Percentiles rank a stretch among this genome's conserved stretches.
These are phyloP conservation scores for Clinocottus analis DNA, from an alignment of 2,113 vertebrate species.

Conservation along the genomic window DNA sequence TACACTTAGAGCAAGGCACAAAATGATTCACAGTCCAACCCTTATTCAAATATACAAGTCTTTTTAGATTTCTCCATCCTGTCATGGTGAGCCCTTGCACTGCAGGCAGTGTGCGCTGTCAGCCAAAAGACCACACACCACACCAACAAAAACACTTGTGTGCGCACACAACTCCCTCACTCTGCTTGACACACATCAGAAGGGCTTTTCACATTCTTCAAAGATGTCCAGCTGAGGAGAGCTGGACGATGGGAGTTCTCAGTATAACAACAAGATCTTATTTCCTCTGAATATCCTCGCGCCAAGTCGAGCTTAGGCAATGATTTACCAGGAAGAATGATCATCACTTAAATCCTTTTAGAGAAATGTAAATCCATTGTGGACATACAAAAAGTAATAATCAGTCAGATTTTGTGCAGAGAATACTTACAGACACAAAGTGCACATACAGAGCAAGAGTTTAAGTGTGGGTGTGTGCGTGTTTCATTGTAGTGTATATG, in stretches of 20 bases:
- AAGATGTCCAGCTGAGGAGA: slow-evolving; percentile 50
- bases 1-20: neutral
- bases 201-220: slow-evolving; percentile 55
- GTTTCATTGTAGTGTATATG: slow-evolving; percentile 11
- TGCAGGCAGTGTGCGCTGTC: slow-evolving; percentile 40
- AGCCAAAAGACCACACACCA: slow-evolving; percentile 61
- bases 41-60: slow-evolving; percentile 47
- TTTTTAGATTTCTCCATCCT: slow-evolving; percentile 65
- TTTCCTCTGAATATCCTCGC: slow-evolving; percentile 24
- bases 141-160: slow-evolving; percentile 12
- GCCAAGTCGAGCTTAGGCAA: slow-evolving; percentile 10
- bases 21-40: slow-evolving; percentile 23
- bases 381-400: neutral
- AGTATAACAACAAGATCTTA: slow-evolving; percentile 41
- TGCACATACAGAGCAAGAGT: neutral
- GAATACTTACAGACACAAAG: neutral
- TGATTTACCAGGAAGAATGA: neutral
- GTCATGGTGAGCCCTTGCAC: slow-evolving; percentile 63
- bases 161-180: slow-evolving; percentile 26
- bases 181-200: slow-evolving; percentile 37
- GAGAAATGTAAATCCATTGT: neutral
- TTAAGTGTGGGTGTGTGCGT: too few relatives aligned
- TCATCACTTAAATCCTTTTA: neutral
- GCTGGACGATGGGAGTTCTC: slow-evolving; percentile 40
- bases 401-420: neutral